Evolutionary conservation across 2,113 vertebrate species (phyloP).

Genomic region (Panthera leo): DNA sequence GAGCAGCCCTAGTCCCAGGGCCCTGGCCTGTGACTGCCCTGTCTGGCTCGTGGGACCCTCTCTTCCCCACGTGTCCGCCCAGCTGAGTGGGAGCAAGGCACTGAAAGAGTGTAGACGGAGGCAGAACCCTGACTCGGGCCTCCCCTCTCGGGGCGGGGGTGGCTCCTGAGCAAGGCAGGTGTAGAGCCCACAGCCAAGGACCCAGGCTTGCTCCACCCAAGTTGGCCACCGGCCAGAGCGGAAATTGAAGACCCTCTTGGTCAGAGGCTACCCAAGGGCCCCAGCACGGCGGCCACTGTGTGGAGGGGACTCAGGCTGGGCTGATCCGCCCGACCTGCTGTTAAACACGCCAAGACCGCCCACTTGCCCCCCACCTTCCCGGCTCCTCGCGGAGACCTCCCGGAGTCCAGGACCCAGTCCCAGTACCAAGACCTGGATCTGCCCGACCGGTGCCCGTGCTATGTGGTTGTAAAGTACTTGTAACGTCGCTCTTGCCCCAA

Average conservation of each 20-base stretch:
- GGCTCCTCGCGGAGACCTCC: background rate
- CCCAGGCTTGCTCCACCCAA: background rate
- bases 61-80: background rate
- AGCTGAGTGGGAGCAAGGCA: background rate
- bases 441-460: background rate
- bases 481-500: background rate
- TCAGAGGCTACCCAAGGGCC: background rate
- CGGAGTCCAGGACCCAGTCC: background rate
- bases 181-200: background rate
- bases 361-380: background rate
- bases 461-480: background rate
- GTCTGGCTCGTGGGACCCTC: background rate
- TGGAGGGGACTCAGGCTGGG: background rate
- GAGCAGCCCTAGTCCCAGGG: background rate
- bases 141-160: too few species aligned
- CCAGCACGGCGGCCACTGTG: background rate
- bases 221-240: background rate
- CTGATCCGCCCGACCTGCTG: background rate
- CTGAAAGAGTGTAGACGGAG: accelerated
- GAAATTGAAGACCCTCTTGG: background rate
- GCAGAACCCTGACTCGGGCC: background rate
- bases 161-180: background rate
- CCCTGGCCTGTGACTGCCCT: background rate
- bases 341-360: background rate
- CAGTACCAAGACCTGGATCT: background rate